Evolutionary conservation across 2,113 vertebrate genomes (phyloP).

Genomic region (Speoplatyrhinus poulsoni): DNA sequence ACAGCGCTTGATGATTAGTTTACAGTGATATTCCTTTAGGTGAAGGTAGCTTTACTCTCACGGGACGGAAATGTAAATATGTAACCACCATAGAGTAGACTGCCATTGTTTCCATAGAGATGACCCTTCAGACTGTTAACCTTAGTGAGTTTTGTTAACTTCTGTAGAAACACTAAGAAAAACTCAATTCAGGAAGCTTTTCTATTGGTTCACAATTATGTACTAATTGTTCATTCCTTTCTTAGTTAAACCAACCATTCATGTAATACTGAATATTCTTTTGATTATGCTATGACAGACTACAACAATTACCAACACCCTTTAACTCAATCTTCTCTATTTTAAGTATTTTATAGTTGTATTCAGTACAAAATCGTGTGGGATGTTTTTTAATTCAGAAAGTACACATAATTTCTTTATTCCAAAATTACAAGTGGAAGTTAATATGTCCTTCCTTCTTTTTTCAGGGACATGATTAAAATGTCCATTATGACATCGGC

Average conservation of each 20-base stretch:
- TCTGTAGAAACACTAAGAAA: conserved; percentile 54
- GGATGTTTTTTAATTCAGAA: conserved; percentile 62
- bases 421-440: conserved; percentile 77
- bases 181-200: conserved; percentile 24
- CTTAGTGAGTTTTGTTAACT: conserved; percentile 50
- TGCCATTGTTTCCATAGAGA: conserved; percentile 68
- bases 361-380: conserved; percentile 58
- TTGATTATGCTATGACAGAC: conserved; percentile 13
- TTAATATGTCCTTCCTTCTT: conserved; percentile 72
- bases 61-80: conserved; percentile 74
- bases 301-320: neutral
- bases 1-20: conserved; percentile 65
- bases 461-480: conserved; percentile 76
- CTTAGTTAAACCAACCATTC: conserved; percentile 4
- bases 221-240: conserved; percentile 9
- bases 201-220: neutral
- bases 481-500: conserved; percentile 79
- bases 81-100: conserved; percentile 47
- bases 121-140: conserved; percentile 56
- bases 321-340: neutral
- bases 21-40: conserved; percentile 59
- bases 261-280: neutral
- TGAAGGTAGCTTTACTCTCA: conserved; percentile 52
- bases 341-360: conserved; percentile 7
- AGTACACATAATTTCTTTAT: conserved; percentile 64